These are phyloP conservation scores for Sebastes oblongus DNA, from an alignment of 2,797 vertebrate genomes.

Conservation along the genomic window DNA sequence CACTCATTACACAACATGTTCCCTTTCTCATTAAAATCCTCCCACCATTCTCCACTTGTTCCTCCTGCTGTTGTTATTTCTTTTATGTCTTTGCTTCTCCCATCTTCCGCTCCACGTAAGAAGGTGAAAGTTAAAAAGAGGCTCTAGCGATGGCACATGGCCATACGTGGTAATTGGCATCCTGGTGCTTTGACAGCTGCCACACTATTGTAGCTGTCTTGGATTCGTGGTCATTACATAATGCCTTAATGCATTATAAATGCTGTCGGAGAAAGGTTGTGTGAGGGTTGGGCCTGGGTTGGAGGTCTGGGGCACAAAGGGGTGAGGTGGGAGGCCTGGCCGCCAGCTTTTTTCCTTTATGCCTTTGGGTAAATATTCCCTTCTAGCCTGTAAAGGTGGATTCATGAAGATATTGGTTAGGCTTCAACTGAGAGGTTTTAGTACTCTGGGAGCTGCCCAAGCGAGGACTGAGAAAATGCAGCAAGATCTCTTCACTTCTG, in stretches of 20 bases:
- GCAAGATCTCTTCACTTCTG: conserved; percentile 18
- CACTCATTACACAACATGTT: conserved; percentile 31
- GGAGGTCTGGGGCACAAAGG: conserved; percentile 29
- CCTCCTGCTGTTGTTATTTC: conserved; percentile 36
- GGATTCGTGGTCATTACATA: conserved; percentile 69
- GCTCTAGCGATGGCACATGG: conserved; percentile 41
- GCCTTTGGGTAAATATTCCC: conserved; percentile 8
- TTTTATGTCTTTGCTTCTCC: conserved; percentile 24
- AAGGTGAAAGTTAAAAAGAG: conserved; percentile 59
- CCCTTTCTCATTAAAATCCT: conserved; percentile 48
- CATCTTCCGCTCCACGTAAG: conserved; percentile 23
- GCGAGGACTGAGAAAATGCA: background rate
- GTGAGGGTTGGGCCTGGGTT: conserved; percentile 21
- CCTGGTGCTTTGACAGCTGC: conserved; percentile 72
- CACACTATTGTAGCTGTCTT: conserved; percentile 61
- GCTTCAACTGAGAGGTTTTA: conserved; percentile 2
- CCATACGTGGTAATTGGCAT: conserved; percentile 74
- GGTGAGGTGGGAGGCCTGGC: background rate
- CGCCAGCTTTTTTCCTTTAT: background rate
- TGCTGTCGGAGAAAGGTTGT: conserved; percentile 46
- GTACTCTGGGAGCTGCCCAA: conserved; percentile 1
- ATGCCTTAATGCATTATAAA: conserved; percentile 66
- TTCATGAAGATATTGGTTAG: background rate
- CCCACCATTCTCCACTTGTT: conserved; percentile 22
- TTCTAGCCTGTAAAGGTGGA: background rate